Evolutionary conservation across 2,888 invertebrate species (phyloP).

Genomic region (Steinernema hermaphroditum): DNA sequence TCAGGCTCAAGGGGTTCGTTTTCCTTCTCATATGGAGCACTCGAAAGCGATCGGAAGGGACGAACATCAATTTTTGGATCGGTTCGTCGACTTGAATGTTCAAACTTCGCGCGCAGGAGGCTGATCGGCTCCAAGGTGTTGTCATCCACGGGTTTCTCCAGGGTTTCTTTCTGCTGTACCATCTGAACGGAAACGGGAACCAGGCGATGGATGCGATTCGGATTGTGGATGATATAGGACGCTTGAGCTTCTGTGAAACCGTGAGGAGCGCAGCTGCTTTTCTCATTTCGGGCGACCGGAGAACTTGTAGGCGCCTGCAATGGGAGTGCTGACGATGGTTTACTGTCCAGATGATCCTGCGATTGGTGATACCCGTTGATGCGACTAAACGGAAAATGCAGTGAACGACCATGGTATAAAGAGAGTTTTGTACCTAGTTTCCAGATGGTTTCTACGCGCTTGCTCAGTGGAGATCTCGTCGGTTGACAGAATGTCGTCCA

Average conservation of each 20-base stretch:
- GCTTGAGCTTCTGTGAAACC: constrained; percentile 19
- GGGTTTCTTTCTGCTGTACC: background rate
- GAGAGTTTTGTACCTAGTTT: background rate
- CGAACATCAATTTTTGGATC: background rate
- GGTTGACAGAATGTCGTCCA: constrained; percentile 35
- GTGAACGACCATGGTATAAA: background rate
- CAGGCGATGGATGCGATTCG: constrained; percentile 3
- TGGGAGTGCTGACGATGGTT: background rate
- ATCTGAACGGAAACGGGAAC: background rate
- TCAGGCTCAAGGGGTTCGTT: background rate
- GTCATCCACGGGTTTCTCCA: background rate
- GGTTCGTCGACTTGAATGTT: background rate
- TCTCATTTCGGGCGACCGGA: background rate
- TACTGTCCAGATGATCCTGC: background rate
- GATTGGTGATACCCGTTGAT: constrained; percentile 7
- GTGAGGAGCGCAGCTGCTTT: background rate
- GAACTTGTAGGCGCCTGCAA: background rate
- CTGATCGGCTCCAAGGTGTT: constrained; percentile 8
- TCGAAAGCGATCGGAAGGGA: background rate
- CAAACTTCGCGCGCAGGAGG: constrained; percentile 20
- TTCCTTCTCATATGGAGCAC: background rate
- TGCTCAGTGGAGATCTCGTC: background rate
- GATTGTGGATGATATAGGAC: constrained; percentile 25
- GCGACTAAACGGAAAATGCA: background rate
- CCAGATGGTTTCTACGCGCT: background rate